Evolutionary conservation across 2,888 invertebrate species (phyloP).

Genomic region (Macroteleia sp.): DNA sequence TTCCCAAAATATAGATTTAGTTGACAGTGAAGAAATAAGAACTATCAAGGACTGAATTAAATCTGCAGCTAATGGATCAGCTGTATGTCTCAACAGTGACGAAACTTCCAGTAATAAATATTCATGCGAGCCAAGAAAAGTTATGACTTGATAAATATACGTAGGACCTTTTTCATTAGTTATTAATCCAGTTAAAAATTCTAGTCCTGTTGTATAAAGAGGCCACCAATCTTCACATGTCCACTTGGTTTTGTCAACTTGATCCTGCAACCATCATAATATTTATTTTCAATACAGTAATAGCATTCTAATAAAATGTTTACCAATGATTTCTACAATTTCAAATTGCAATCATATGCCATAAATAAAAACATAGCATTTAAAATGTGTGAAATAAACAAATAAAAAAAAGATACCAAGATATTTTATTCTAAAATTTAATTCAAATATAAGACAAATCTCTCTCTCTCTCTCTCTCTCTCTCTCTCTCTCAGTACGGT

Average conservation of each 20-base stretch:
- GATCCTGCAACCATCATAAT: no score
- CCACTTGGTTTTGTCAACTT: conserved; percentile 73
- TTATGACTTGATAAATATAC: conserved; percentile 72
- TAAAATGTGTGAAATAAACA: no score
- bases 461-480: no score
- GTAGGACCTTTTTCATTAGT: conserved; percentile 71
- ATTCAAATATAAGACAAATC: no score
- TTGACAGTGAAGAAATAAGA: conserved; percentile 78
- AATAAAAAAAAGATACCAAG: no score
- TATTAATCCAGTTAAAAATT: conserved; percentile 78
- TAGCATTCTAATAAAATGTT: no score
- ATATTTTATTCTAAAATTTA: no score
- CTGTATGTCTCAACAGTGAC: conserved; percentile 80
- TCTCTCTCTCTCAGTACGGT: no score
- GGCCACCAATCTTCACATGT: conserved; percentile 83
- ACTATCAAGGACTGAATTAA: conserved; percentile 80
- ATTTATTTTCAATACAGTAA: no score
- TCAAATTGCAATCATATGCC: no score
- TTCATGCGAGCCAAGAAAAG: conserved; percentile 80
- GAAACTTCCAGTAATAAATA: conserved; percentile 78
- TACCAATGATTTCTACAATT: no score
- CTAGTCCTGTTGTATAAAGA: conserved; percentile 79
- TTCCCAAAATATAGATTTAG: conserved; percentile 77
- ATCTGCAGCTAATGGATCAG: conserved; percentile 80
- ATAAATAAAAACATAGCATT: no score